Percentiles rank a stretch among this genome's conserved stretches.
phyloP scores from a whole-genome alignment of 1,140 invertebrate genomes.

The Thaumatotibia leucotreta region DNA sequence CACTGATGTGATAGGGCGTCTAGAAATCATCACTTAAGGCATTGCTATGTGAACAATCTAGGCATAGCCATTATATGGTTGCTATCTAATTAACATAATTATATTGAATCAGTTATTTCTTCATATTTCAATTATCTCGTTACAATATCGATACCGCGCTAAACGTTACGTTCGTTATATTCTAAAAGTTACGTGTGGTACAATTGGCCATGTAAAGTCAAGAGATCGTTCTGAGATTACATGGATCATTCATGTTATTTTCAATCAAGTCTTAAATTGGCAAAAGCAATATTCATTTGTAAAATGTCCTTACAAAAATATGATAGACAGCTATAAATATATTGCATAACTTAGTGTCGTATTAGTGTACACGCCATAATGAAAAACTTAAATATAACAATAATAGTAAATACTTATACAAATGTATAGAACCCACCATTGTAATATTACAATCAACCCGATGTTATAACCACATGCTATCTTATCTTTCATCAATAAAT shows the following conservation, averaged over 20 bases:
- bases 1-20: conserved; percentile 13
- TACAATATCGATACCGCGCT: conserved; percentile 30
- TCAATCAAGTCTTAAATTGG: conserved; percentile 34
- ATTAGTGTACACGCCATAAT: conserved; percentile 46
- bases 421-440: conserved; percentile 20
- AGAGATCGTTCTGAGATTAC: conserved; percentile 44
- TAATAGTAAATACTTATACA: conserved; percentile 34
- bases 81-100: conserved; percentile 24
- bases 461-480: conserved; percentile 49
- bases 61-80: conserved; percentile 27
- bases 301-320: conserved; percentile 59
- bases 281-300: conserved; percentile 45
- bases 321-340: conserved; percentile 57
- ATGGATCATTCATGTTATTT: conserved; percentile 31
- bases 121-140: conserved; percentile 39
- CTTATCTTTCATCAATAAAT: conserved; percentile 54
- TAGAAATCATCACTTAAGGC: conserved; percentile 33
- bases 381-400: conserved; percentile 50
- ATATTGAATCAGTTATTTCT: conserved; percentile 31
- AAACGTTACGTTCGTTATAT: conserved; percentile 33
- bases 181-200: conserved; percentile 23
- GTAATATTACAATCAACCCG: conserved; percentile 21
- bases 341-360: conserved; percentile 52
- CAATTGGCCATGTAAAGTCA: conserved; percentile 26
- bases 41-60: conserved; percentile 34